phyloP scores from a whole-genome alignment of 1,140 invertebrate genomes.

The Pseudomyrmex dendroicus region DNA sequence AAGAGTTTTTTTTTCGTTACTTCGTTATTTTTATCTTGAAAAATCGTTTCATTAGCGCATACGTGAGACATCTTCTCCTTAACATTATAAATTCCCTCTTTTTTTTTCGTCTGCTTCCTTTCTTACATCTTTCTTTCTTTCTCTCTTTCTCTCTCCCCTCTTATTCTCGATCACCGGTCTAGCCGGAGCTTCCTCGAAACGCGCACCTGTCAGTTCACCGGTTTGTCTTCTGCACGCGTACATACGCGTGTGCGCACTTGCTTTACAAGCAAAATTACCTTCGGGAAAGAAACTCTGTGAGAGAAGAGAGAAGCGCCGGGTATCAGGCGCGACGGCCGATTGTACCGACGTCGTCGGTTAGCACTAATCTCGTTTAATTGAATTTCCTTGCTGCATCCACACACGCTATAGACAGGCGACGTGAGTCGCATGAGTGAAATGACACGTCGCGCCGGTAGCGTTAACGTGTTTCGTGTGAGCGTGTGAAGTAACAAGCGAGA shows the following conservation, averaged over 20 bases:
- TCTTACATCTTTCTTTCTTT: slow-evolving; percentile 17
- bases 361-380: slow-evolving; percentile 43
- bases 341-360: slow-evolving; percentile 9
- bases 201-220: slow-evolving; percentile 39
- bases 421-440: background rate
- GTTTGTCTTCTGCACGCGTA: slow-evolving; percentile 33
- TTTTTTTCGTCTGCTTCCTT: background rate
- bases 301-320: slow-evolving; percentile 7
- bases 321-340: slow-evolving; percentile 11
- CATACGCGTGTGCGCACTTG: background rate
- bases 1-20: slow-evolving; percentile 22
- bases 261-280: slow-evolving; percentile 18
- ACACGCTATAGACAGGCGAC: background rate
- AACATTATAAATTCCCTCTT: background rate
- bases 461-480: slow-evolving; percentile 1
- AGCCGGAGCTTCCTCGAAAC: slow-evolving; percentile 6
- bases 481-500: slow-evolving; percentile 15
- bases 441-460: slow-evolving; percentile 25
- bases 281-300: background rate
- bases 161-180: background rate
- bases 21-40: slow-evolving; percentile 53
- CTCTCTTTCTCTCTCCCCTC: background rate
- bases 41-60: slow-evolving; percentile 11
- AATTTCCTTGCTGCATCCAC: slow-evolving; percentile 26
- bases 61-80: slow-evolving; percentile 8